These are phyloP conservation scores for Larimichthys crocea DNA, from an alignment of 2,113 vertebrate species.

Conservation along the genomic window DNA sequence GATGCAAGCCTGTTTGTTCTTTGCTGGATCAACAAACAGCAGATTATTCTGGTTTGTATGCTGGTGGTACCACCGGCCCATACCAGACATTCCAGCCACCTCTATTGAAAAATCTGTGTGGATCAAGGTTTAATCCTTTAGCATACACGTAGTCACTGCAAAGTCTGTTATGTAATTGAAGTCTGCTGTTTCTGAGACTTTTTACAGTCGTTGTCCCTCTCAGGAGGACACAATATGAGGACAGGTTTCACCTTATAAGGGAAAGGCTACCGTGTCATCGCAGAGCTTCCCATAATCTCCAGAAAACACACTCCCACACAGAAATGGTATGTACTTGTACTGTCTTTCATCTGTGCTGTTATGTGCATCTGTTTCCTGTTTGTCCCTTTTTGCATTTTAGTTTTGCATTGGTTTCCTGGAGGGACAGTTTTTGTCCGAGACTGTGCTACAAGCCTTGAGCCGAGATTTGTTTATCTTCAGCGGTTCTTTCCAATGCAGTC, in stretches of 20 bases:
- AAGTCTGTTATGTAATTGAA: conserved; percentile 72
- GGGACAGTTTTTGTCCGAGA: conserved; percentile 11
- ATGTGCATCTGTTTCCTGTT: conserved; percentile 6
- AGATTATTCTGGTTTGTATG: conserved; percentile 66
- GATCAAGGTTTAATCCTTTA: conserved; percentile 56
- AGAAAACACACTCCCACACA: conserved; percentile 12
- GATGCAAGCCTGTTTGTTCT: conserved; percentile 67
- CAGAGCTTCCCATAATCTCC: conserved; percentile 42
- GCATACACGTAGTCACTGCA: conserved; percentile 52
- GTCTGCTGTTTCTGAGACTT: conserved; percentile 48
- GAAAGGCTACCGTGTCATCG: conserved; percentile 46
- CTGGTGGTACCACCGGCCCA: conserved; percentile 54
- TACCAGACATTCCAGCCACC: conserved; percentile 76
- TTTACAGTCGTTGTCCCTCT: conserved; percentile 33
- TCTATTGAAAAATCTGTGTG: conserved; percentile 68
- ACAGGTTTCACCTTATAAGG: conserved; percentile 70
- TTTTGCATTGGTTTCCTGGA: neutral
- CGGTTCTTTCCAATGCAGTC: conserved; percentile 50
- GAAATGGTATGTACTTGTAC: conserved; percentile 65
- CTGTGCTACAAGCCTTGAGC: neutral
- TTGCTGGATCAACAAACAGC: conserved; percentile 65
- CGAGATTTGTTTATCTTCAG: conserved; percentile 50
- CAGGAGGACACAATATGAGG: conserved; percentile 25
- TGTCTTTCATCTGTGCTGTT: conserved; percentile 7
- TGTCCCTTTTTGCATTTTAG: conserved; percentile 11